These are phyloP conservation scores for Apocheima hispidaria DNA, from an alignment of 2,888 invertebrate genomes.

Conservation along the genomic window DNA sequence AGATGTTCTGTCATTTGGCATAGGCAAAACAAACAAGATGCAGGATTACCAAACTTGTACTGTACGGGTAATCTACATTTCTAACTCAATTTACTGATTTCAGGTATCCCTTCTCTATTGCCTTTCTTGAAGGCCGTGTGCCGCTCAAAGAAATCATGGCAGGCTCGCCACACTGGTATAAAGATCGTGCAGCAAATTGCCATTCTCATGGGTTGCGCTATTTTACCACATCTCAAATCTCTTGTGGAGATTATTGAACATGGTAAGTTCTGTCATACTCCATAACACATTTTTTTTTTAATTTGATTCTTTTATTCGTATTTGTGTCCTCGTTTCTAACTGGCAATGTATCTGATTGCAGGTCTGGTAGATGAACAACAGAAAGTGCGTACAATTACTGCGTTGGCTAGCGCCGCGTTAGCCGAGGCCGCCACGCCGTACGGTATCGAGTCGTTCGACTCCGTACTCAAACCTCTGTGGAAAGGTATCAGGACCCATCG, in stretches of 20 bases:
- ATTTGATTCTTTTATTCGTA: background rate
- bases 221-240: slow-evolving; percentile 98
- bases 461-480: slow-evolving; percentile 99
- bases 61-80: background rate
- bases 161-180: slow-evolving; percentile 98
- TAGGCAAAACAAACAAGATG: background rate
- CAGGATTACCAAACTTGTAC: background rate
- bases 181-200: slow-evolving; percentile 99
- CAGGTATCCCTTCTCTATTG: slow-evolving; percentile 95
- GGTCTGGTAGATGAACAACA: slow-evolving; percentile 99
- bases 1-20: background rate
- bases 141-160: slow-evolving; percentile 99
- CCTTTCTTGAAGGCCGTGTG: slow-evolving; percentile 99
- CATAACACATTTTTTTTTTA: background rate
- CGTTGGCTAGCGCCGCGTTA: slow-evolving; percentile 98
- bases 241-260: slow-evolving; percentile 99
- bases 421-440: slow-evolving; percentile 99
- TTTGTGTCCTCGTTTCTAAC: background rate
- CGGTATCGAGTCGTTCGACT: slow-evolving; percentile 99
- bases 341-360: slow-evolving; percentile 54
- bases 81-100: background rate
- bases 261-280: slow-evolving; percentile 84
- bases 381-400: slow-evolving; percentile 99
- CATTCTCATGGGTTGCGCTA: slow-evolving; percentile 99
- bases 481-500: slow-evolving; percentile 97